Evolutionary conservation across 2,797 vertebrate species (phyloP).

Genomic region (Gymnodraco acuticeps): DNA sequence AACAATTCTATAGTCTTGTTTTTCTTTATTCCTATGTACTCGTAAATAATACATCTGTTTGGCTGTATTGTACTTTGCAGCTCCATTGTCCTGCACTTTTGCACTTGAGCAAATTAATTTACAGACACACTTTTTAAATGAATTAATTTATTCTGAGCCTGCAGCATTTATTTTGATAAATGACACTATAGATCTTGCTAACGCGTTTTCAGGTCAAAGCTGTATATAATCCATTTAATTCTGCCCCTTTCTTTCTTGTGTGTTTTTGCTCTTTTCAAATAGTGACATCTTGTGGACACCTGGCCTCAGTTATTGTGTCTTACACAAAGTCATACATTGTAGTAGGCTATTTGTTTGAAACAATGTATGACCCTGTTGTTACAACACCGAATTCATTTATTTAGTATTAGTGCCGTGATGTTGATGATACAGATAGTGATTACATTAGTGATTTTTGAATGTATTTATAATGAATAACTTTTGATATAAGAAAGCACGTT

Average conservation of each 20-base stretch:
- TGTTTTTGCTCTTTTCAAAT: slow-evolving; percentile 68
- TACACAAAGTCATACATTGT: neutral
- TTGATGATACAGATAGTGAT: neutral
- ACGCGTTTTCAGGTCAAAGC: slow-evolving; percentile 9
- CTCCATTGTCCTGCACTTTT: slow-evolving; percentile 50
- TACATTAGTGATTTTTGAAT: neutral
- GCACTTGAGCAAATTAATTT: slow-evolving; percentile 10
- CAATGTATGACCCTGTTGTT: neutral
- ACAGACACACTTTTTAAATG: neutral
- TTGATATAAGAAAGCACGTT: neutral
- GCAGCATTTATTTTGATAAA: slow-evolving; percentile 8
- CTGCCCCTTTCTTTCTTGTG: neutral
- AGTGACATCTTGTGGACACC: slow-evolving; percentile 83
- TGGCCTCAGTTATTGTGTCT: slow-evolving; percentile 21
- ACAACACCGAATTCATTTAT: neutral
- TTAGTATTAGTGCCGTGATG: neutral
- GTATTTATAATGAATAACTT: neutral
- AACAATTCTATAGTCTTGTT: slow-evolving; percentile 79
- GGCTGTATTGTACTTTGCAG: slow-evolving; percentile 53
- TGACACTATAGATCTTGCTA: slow-evolving; percentile 5
- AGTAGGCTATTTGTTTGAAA: neutral
- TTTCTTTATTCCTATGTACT: slow-evolving; percentile 58
- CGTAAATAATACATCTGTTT: slow-evolving; percentile 58
- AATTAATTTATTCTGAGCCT: neutral
- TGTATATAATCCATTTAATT: slow-evolving; percentile 4